Conservation (phyloP, 2,113 vertebrate genomes). For the Argyrosomus japonicus region DNA sequence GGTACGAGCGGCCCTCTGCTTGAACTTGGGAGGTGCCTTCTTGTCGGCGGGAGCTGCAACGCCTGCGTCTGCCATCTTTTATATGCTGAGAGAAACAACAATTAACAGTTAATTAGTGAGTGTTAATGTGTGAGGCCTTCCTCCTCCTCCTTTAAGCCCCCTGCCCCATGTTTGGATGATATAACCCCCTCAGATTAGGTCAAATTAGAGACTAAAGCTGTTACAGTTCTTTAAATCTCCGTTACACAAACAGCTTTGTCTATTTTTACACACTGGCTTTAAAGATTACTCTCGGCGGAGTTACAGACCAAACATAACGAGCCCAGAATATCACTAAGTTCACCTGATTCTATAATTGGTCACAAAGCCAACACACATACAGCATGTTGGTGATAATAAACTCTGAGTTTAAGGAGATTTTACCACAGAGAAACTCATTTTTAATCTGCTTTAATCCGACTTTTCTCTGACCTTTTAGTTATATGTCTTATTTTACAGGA, state of each 20-base stretch:
- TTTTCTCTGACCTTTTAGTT: neutral
- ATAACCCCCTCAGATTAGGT: constrained; percentile 50
- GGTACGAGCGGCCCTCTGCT: constrained; percentile 75
- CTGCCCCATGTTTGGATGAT: constrained; percentile 1
- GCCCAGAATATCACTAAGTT: constrained; percentile 14
- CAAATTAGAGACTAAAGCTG: constrained; percentile 43
- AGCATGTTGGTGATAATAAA: neutral
- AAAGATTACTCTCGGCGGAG: constrained; percentile 50
- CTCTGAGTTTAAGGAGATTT: constrained; percentile 7
- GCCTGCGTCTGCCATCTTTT: constrained; percentile 57
- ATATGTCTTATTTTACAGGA: neutral
- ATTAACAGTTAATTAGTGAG: neutral
- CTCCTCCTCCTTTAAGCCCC: constrained; percentile 2
- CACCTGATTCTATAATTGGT: constrained; percentile 26
- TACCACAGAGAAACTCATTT: neutral
- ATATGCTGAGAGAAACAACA: constrained; percentile 13
- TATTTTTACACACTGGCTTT: constrained; percentile 65
- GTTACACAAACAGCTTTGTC: constrained; percentile 67
- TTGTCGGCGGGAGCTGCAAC: constrained; percentile 68
- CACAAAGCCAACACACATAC: neutral
- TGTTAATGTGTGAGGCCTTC: constrained; percentile 8
- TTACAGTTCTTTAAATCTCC: constrained; percentile 22
- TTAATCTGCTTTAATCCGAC: constrained; percentile 30
- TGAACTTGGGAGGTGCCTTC: constrained; percentile 81
- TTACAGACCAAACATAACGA: neutral